Base-by-base conservation (phyloP, 2,113 vertebrate species). In the Hucho hucho region DNA sequence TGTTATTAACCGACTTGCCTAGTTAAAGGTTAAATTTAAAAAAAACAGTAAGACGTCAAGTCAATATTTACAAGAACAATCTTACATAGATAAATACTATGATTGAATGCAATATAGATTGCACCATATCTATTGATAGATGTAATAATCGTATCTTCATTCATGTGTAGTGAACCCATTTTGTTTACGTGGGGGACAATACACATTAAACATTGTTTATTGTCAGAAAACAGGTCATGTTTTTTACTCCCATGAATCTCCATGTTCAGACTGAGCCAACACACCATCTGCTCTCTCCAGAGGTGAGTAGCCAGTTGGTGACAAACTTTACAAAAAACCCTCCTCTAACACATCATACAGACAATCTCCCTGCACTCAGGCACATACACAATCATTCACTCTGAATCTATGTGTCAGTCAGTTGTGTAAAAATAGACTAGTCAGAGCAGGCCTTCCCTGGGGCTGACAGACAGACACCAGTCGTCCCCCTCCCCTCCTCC, bases 201-300 rank as follows among this genome's bases (percentile, higher is more conserved):
- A 12, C 25, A 64, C 14, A 75, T 69, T 4, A 69, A 25, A 76
- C 24, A 32, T 16, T 12, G 7, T 6, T 32, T 20, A 25, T 53
- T 29, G 18, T 70, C 64, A 64, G 25, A 72, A 73, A 67, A 53
- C 1, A 46, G 46, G 29, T 43, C 2, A 43, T 43, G 7, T 43
- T 11, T 11, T 43, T 32, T 32, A 6, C 9, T 43, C 37, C 59
- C 22, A 18, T 53, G 11, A 61, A 43, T 3, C 24, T 61, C 70
- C 9, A 78, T 14, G 26, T 43, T 43, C 13, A 61, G 61, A 61
- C 63, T 12, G 49, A 75, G 58, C 70, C 64, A 77, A 74, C 32
- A 6, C 25, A 78, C 84, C 88, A 89, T 87, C 87, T 92, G 86
- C 79, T 80, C 72, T 74, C 75, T 69, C 59, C 6, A 4, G n/a